Conservation (phyloP, 2,113 vertebrate species). For the Corythaeola cristata region DNA sequence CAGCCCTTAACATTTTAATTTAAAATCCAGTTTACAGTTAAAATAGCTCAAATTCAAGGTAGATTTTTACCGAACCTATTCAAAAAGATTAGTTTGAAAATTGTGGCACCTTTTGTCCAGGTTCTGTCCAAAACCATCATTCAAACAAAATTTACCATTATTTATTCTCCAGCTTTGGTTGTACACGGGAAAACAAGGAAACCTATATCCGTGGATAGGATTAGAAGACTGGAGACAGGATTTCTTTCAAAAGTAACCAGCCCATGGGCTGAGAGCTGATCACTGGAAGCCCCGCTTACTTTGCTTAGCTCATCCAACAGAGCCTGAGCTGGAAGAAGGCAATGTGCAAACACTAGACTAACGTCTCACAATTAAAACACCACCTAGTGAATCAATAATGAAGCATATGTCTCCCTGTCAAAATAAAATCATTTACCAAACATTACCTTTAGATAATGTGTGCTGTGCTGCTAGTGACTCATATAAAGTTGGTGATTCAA, state of each 20-base stretch:
- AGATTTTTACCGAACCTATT: background rate
- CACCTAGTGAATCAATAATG: constrained; percentile 31
- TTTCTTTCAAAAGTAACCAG: background rate
- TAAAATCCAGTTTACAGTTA: background rate
- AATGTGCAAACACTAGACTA: background rate
- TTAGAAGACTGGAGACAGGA: background rate
- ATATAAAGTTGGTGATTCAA: constrained; percentile 15
- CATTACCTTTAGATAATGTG: background rate
- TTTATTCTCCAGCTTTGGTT: background rate
- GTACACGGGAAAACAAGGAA: background rate
- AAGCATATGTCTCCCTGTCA: constrained; percentile 22
- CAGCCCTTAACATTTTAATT: background rate
- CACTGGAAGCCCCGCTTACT: background rate
- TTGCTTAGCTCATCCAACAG: background rate
- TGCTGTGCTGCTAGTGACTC: background rate
- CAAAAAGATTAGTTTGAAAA: background rate
- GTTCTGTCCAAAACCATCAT: background rate
- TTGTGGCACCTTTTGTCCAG: background rate
- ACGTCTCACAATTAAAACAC: background rate
- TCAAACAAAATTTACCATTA: background rate
- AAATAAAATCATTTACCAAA: background rate
- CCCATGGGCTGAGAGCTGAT: background rate
- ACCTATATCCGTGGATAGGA: background rate
- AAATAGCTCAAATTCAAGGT: background rate
- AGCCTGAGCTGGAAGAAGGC: constrained; percentile 2